phyloP scores from a whole-genome alignment of 2,113 vertebrate species.

The Eleginops maclovinus region DNA sequence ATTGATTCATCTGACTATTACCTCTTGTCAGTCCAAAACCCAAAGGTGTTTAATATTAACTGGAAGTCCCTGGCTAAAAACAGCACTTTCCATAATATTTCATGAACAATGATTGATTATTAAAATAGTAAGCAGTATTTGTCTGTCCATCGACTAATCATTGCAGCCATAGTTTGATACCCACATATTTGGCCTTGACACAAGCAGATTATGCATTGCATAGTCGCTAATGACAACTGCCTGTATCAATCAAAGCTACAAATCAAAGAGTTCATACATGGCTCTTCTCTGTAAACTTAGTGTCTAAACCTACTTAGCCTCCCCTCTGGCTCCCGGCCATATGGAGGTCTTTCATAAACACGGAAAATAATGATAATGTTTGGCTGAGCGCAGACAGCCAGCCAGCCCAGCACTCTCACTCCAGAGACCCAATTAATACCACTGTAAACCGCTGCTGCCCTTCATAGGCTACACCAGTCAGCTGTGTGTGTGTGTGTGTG shows the following conservation, averaged over 20 bases:
- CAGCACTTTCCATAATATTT: too few relatives aligned
- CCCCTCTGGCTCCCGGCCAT: conserved; percentile 36
- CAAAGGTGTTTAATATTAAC: too few relatives aligned
- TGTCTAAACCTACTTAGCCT: conserved; percentile 32
- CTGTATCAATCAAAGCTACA: conserved; percentile 2
- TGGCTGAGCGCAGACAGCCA: conserved; percentile 64
- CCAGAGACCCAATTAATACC: conserved; percentile 80
- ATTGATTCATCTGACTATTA: too few relatives aligned
- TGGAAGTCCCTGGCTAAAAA: too few relatives aligned
- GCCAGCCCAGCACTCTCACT: conserved; percentile 62
- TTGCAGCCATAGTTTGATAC: background rate
- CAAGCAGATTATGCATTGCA: background rate
- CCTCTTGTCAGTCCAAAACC: too few relatives aligned
- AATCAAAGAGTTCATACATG: conserved; percentile 8
- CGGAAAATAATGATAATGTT: conserved; percentile 68
- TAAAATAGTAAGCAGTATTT: too few relatives aligned
- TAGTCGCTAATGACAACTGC: background rate
- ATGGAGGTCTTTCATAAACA: conserved; percentile 60
- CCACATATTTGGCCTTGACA: background rate
- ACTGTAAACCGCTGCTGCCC: conserved; percentile 68
- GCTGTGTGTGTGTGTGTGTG: conserved; percentile 5
- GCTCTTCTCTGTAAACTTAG: conserved; percentile 19
- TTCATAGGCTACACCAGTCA: conserved; percentile 57
- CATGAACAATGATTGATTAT: too few relatives aligned
- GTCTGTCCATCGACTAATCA: too few relatives aligned